Evolutionary conservation across 2,888 invertebrate genomes (phyloP), one percentile per base, ranked within the genome.

Genomic region (Serripes groenlandicus): DNA sequence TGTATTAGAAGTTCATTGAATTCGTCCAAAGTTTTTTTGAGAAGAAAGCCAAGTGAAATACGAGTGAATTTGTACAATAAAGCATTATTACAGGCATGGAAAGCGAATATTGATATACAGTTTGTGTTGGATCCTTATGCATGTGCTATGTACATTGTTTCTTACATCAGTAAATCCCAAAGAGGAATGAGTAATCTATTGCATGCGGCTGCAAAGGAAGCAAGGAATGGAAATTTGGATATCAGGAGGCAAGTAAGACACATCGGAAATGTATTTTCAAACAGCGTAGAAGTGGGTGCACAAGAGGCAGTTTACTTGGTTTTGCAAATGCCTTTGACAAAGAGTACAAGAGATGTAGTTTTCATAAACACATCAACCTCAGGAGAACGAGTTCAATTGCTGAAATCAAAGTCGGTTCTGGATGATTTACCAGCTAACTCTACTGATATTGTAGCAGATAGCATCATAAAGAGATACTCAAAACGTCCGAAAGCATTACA

Each of bases 241-340:
- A 56, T 56, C 11, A 56, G 23, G 56, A 56, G 56, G 23, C 56
- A 56, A 23, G 56, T 56, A 11, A 21, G 56, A 23, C 23, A 56
- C 23, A 56, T 56, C 23, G 56, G 56, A 26, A 56, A 56, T 56
- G 56, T 56, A 56, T 56, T 56, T 56, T 56, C 56, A 26, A 56
- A 68, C 34, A 23, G 42, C 56, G 68, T 68, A 1, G 89, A 90
- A 79, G 70, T 90, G 0, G 76, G 81, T 56, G 89, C 89, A 1
- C 89, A 90, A 83, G 90, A 90, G 73, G 88, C 89, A 58, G 81
- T 75, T 9, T 89, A 84, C 54, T 52, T 79, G 5, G n/a, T 88
- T 1, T 68, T 90, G 26, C 76, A 81, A 26, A 74, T 90, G 76
- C 84, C 86, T 15, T 58, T 90, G 26, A 86, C 75, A 32, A 30